Conservation (phyloP, 2,113 vertebrate genomes). For the Caretta caretta region DNA sequence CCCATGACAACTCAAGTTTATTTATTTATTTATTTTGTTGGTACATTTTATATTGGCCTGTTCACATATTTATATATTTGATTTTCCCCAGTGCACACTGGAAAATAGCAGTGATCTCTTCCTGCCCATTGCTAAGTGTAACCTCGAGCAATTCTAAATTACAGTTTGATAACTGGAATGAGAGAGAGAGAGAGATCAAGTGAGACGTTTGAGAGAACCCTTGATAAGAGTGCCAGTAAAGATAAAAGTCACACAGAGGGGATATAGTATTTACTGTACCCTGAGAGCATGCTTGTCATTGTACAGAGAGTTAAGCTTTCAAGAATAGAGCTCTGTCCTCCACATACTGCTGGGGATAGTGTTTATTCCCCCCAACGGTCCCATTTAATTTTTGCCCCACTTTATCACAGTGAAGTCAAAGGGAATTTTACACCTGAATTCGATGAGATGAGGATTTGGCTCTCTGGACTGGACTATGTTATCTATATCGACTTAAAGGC, state of each 20-base stretch:
- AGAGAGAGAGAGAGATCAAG: not conserved
- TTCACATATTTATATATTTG: conserved; percentile 30
- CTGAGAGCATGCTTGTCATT: not conserved
- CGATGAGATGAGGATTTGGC: not conserved
- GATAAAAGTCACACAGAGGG: not conserved
- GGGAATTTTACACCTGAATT: not conserved
- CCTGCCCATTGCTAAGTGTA: conserved; percentile 50
- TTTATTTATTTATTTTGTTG: conserved; percentile 47
- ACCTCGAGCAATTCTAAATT: conserved; percentile 40
- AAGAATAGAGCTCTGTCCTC: not conserved
- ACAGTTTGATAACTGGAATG: conserved; percentile 16
- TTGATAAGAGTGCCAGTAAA: not conserved
- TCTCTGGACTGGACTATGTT: not conserved
- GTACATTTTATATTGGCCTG: conserved; percentile 50
- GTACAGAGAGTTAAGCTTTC: not conserved
- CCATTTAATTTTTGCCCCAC: not conserved
- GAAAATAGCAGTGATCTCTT: conserved; percentile 55
- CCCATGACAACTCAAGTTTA: conserved; percentile 39
- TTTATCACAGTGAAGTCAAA: not conserved
- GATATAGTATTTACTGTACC: conserved; percentile 19
- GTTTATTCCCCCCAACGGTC: not conserved
- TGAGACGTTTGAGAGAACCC: not conserved
- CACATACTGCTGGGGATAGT: not conserved
- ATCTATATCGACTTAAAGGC: not conserved
- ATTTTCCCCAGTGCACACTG: conserved; percentile 39